These are phyloP conservation scores for Pammene fasciana DNA, from an alignment of 2,888 invertebrate species.

Conservation along the genomic window DNA sequence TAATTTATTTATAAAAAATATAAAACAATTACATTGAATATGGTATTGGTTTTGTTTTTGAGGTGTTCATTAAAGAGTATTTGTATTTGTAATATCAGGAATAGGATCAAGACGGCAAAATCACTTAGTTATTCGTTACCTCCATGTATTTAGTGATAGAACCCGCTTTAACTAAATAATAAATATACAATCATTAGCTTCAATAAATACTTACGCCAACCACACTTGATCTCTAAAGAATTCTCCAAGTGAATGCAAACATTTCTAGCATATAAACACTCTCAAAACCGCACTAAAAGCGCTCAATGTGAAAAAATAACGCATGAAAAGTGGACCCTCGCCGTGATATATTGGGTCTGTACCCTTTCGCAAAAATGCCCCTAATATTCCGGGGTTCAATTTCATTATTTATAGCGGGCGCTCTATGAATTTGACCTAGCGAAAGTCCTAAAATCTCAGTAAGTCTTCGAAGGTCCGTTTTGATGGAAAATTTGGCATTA, in stretches of 20 bases:
- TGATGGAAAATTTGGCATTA: not conserved
- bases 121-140: too few relatives aligned
- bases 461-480: not conserved
- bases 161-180: too few relatives aligned
- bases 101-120: too few relatives aligned
- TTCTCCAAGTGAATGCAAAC: not conserved
- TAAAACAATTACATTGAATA: too few relatives aligned
- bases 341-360: slow-evolving; percentile 31
- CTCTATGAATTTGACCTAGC: slow-evolving; percentile 32
- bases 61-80: too few relatives aligned
- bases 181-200: too few relatives aligned
- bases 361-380: slow-evolving; percentile 21
- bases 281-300: slow-evolving; percentile 7
- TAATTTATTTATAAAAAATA: too few relatives aligned
- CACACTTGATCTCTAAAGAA: too few relatives aligned
- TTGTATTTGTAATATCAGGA: too few relatives aligned
- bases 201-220: too few relatives aligned
- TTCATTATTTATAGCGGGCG: slow-evolving; percentile 33
- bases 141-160: too few relatives aligned
- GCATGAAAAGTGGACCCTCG: slow-evolving; percentile 27
- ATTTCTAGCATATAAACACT: slow-evolving; percentile 16
- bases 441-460: slow-evolving; percentile 5
- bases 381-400: slow-evolving; percentile 31
- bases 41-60: too few relatives aligned
- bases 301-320: slow-evolving; percentile 27